Evolutionary conservation across 2,797 vertebrate species (phyloP).

Genomic region (Phataginus tetradactyla): DNA sequence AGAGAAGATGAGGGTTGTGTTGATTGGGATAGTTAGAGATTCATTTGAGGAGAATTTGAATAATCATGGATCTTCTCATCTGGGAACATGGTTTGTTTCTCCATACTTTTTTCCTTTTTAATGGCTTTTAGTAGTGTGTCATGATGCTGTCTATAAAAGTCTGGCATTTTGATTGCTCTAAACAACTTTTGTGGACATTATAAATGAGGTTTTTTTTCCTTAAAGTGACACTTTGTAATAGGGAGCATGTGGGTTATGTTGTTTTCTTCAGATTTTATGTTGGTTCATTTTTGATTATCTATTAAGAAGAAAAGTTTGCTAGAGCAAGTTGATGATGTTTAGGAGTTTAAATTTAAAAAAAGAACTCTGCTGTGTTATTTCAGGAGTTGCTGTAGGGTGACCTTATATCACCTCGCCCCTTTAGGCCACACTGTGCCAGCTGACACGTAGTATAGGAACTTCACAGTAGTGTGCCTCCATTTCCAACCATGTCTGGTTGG

Average conservation of each 20-base stretch:
- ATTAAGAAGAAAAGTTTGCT: neutral
- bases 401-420: no score
- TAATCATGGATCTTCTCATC: neutral
- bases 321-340: neutral
- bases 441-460: no score
- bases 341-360: neutral
- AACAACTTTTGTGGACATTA: neutral
- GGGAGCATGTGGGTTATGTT: neutral
- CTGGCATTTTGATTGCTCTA: neutral
- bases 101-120: neutral
- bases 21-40: neutral
- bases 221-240: neutral
- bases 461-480: neutral
- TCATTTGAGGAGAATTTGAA: neutral
- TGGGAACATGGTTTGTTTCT: neutral
- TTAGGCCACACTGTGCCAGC: no score
- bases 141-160: neutral
- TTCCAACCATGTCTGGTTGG: no score
- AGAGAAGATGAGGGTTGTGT: neutral
- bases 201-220: neutral
- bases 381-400: neutral
- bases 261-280: neutral
- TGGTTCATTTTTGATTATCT: neutral
- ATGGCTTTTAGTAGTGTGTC: neutral
- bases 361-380: neutral